These are phyloP conservation scores for Myotis yumanensis DNA, from an alignment of 2,113 vertebrate species.

Conservation along the genomic window DNA sequence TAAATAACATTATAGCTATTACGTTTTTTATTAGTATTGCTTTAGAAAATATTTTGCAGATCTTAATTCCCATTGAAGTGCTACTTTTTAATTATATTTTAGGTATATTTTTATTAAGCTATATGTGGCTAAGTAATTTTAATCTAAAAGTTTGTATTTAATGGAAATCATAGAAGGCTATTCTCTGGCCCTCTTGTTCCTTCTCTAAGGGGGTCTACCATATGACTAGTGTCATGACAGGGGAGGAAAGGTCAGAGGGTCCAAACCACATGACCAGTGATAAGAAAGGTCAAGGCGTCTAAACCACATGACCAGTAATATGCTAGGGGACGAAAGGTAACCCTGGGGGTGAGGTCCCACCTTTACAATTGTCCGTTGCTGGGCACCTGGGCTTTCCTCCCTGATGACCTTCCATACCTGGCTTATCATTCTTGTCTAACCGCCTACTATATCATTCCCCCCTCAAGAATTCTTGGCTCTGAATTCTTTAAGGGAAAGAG, in stretches of 20 bases:
- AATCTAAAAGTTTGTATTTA: neutral
- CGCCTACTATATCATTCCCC: neutral
- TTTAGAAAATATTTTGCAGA: neutral
- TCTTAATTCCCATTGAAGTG: neutral
- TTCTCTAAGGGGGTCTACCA: neutral
- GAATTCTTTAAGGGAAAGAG: neutral
- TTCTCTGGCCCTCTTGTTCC: neutral
- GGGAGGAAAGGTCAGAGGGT: neutral
- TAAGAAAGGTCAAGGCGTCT: neutral
- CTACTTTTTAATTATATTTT: neutral
- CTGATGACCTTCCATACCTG: neutral
- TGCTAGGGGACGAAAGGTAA: neutral
- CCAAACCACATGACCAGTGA: neutral
- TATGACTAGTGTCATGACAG: neutral
- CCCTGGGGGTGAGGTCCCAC: neutral
- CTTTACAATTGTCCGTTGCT: neutral
- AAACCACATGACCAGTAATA: neutral
- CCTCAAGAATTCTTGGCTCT: neutral
- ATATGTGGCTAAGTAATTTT: neutral
- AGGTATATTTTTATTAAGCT: neutral
- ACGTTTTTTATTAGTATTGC: neutral
- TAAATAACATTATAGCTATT: neutral
- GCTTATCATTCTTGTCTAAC: neutral
- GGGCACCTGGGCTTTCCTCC: neutral
- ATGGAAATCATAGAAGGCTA: neutral